phyloP scores from a whole-genome alignment of 2,113 vertebrate genomes.

The Brevimyrus niger region DNA sequence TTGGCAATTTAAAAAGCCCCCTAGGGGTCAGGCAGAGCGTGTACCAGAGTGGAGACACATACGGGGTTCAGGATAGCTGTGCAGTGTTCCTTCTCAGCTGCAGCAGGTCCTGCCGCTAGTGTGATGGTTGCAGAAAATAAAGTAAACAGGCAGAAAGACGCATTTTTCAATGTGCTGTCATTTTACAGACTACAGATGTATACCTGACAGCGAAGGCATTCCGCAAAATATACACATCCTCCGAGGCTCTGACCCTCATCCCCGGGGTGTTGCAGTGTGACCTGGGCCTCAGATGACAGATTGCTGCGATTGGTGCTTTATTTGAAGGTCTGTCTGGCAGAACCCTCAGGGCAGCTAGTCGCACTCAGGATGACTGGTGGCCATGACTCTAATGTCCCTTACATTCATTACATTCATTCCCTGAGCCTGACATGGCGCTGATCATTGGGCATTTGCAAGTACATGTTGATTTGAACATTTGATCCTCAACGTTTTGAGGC shows the following conservation, averaged over 20 bases:
- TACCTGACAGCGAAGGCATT: background rate
- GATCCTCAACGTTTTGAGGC: background rate
- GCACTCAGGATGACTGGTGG: background rate
- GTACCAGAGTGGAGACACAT: background rate
- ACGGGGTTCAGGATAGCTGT: background rate
- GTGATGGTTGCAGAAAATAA: background rate
- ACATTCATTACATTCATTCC: no score
- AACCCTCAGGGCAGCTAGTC: background rate
- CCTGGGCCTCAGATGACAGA: background rate
- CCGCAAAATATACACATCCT: no score
- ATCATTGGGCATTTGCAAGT: background rate
- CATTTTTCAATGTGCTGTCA: background rate
- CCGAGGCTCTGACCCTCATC: background rate
- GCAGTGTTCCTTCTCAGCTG: background rate
- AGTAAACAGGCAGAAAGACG: background rate
- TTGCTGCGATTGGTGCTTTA: background rate
- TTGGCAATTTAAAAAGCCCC: background rate
- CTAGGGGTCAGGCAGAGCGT: no score
- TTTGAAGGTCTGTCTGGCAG: background rate
- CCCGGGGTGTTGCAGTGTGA: background rate
- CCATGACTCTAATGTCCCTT: background rate
- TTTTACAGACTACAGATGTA: background rate
- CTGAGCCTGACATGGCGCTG: background rate
- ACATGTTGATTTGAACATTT: background rate
- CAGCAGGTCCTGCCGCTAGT: background rate